Conservation (phyloP, 2,888 invertebrate genomes). For the Meteorus cinctellus region DNA sequence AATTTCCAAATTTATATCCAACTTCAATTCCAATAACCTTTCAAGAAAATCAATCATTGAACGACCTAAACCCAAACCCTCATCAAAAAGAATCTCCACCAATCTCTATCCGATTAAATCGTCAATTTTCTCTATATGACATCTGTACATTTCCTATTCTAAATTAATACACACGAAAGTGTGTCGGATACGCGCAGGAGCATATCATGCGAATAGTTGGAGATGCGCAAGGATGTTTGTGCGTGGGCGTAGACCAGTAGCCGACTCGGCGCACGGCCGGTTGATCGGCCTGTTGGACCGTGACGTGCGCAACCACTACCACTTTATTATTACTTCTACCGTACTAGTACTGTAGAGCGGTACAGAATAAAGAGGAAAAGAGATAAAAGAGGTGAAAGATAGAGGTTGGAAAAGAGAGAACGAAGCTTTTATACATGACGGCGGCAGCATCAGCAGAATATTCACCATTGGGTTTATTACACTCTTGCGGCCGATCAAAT, state of each 20-base stretch:
- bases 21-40: too few species aligned
- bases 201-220: constrained; percentile 6
- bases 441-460: constrained; percentile 3
- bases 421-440: background rate
- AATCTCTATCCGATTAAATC: too few species aligned
- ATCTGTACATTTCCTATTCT: background rate
- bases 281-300: constrained; percentile 71
- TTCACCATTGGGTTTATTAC: constrained; percentile 26
- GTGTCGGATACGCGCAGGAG: background rate
- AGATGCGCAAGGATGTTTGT: constrained; percentile 27
- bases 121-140: too few species aligned
- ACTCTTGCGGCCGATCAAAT: constrained; percentile 28
- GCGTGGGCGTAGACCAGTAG: constrained; percentile 64
- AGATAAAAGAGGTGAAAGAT: background rate
- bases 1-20: too few species aligned
- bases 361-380: background rate
- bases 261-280: constrained; percentile 66
- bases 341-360: constrained; percentile 38
- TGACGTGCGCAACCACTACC: constrained; percentile 70
- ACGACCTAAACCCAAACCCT: too few species aligned
- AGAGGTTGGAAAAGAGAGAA: constrained; percentile 1
- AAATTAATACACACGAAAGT: constrained; percentile 2
- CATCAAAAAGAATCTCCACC: too few species aligned
- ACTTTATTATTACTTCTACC: constrained; percentile 69
- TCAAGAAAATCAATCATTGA: too few species aligned